Percentiles rank a stretch among this genome's conserved stretches.
Evolutionary conservation across 2,113 vertebrate genomes (phyloP).

Genomic region (Vulpes vulpes): DNA sequence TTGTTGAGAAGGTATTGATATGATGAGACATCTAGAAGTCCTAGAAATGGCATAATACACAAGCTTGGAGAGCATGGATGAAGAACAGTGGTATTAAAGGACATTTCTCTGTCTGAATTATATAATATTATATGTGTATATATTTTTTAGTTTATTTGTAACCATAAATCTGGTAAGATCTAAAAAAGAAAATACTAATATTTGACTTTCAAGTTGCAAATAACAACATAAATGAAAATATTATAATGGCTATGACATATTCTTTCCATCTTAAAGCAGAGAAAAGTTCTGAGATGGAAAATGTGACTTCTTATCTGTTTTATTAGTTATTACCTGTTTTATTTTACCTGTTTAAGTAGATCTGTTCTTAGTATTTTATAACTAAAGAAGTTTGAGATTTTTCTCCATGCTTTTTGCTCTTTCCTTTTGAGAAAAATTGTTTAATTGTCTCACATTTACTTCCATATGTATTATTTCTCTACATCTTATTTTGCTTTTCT

Average conservation of each 20-base stretch:
- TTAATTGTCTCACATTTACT: not conserved
- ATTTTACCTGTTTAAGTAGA: not conserved
- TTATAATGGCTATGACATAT: not conserved
- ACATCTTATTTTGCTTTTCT: not conserved
- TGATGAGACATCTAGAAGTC: not conserved
- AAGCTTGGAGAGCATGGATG: not conserved
- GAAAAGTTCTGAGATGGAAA: not conserved
- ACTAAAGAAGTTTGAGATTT: not conserved
- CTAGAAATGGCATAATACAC: not conserved
- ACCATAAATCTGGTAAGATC: not conserved
- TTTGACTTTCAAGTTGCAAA: not conserved
- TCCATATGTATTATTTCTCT: not conserved
- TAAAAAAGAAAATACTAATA: not conserved
- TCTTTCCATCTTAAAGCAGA: not conserved
- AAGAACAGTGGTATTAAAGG: not conserved
- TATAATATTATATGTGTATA: not conserved
- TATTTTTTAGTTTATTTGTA: not conserved
- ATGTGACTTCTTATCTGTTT: not conserved
- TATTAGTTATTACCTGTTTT: not conserved
- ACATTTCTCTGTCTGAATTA: not conserved
- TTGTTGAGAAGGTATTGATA: not conserved
- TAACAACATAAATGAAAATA: slow-evolving; percentile 2
- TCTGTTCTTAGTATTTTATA: not conserved
- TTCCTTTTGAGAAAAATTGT: not conserved
- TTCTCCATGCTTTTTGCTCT: not conserved